Conservation (phyloP, 1,140 invertebrate genomes). For the Periplaneta americana region DNA sequence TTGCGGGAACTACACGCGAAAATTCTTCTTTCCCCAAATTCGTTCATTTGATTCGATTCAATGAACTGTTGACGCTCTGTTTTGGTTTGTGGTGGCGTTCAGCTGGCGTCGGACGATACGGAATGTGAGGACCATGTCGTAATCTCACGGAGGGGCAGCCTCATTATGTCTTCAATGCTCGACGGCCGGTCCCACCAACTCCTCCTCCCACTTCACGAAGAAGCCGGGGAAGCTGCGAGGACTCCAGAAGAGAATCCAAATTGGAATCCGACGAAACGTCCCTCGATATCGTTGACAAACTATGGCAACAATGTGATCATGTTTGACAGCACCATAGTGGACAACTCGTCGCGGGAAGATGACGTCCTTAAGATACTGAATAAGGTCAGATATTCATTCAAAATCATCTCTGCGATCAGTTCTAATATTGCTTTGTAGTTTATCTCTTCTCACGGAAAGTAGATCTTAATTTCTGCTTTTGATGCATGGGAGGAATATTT, state of each 20-base stretch:
- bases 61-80: too few species aligned
- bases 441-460: too few species aligned
- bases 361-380: neutral
- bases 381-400: neutral
- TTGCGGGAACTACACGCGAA: too few species aligned
- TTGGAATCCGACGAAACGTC: neutral
- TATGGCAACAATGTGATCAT: conserved; percentile 14
- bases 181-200: conserved; percentile 2
- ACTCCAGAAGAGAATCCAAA: neutral
- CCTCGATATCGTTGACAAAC: conserved; percentile 10
- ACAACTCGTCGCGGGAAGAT: neutral
- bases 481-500: too few species aligned
- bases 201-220: neutral
- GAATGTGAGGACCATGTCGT: conserved; percentile 3
- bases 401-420: too few species aligned
- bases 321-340: conserved; percentile 14
- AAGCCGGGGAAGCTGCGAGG: neutral
- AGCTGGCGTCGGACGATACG: neutral
- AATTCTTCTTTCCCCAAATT: too few species aligned
- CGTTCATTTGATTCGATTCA: too few species aligned
- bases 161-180: conserved; percentile 8
- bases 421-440: too few species aligned
- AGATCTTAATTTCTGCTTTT: too few species aligned
- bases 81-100: neutral
- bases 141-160: conserved; percentile 2